phyloP scores from a whole-genome alignment of 1,140 invertebrate genomes.

The Drosophila pectinifera region DNA sequence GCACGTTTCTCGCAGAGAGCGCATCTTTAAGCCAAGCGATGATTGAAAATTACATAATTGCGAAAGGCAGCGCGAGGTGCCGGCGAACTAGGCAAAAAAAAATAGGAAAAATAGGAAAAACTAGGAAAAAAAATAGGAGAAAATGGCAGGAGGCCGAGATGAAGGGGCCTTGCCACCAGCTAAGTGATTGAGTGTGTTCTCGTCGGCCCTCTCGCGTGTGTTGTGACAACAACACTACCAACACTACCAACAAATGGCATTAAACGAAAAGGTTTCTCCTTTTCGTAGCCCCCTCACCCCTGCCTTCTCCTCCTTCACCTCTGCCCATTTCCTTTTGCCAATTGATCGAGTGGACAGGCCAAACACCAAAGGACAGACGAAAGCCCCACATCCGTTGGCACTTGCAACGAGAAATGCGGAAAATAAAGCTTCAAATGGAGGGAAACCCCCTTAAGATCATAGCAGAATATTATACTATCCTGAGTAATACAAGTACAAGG shows the following conservation, averaged over 20 bases:
- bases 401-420: background rate
- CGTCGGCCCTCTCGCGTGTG: constrained; percentile 13
- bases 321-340: constrained; percentile 36
- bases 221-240: constrained; percentile 24
- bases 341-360: constrained; percentile 45
- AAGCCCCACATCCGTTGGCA: constrained; percentile 37
- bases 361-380: constrained; percentile 38
- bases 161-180: constrained; percentile 27
- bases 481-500: too few relatives aligned
- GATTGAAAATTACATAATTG: constrained; percentile 84
- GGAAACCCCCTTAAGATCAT: background rate
- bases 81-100: constrained; percentile 5
- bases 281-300: constrained; percentile 2
- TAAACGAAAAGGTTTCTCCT: constrained; percentile 47
- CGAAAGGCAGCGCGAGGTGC: constrained; percentile 44
- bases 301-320: background rate
- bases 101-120: background rate
- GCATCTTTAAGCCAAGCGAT: constrained; percentile 74
- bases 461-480: background rate
- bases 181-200: constrained; percentile 38
- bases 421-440: background rate
- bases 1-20: constrained; percentile 54
- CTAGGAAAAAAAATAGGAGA: background rate
- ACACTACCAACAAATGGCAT: constrained; percentile 34
- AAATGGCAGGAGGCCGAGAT: background rate